Base-by-base conservation (phyloP, 1,140 invertebrate genomes). In the Diabrotica virgifera region DNA sequence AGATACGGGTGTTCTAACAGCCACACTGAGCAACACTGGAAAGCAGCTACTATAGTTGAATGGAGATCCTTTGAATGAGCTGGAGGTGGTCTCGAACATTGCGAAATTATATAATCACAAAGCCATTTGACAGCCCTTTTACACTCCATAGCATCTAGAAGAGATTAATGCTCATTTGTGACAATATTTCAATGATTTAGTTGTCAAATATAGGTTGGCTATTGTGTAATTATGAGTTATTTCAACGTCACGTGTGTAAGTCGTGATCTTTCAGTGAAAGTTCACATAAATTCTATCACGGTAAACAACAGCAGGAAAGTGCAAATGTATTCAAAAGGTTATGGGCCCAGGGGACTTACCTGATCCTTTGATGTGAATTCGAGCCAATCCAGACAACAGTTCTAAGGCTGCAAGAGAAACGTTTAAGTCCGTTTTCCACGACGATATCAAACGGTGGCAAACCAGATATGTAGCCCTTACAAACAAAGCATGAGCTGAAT, bases 51-150 rank as follows among this genome's bases (percentile, higher is more conserved):
- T 67, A 98, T 98, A 64, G 95, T 95, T 5, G 96, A 98, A 82
- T 99, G 97, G 61, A 99, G 86, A 83, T 99, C 97, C 80, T 95
- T 94, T 6, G 96, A 98, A 85, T 99, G 97, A 54, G 90, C 90
- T 54, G 90, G 94, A 36, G 97, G 95, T 13, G 97, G 97, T 59
- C 96, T 86, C 68, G 90, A 95, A 82, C 97, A 98, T 81, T 99
- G 97, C 78, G 91, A 91, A 36, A 92, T 89, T 72, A 99, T 98
- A 78, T 98, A 98, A 82, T 99, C 95, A 81, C 95, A 96, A 59
- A 99, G 87, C 95, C 96, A 96, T 78, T 97, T 95, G 5, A 99
- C 93, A n/a, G 94, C 92, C 74, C 95, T 83, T 82, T 93, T 92
- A 77, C 93, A 93, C 79, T 95, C 93, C 67, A 92, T 80, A 2